Evolutionary conservation across 1,140 invertebrate species (phyloP).

Genomic region (Melanaphis sacchari): DNA sequence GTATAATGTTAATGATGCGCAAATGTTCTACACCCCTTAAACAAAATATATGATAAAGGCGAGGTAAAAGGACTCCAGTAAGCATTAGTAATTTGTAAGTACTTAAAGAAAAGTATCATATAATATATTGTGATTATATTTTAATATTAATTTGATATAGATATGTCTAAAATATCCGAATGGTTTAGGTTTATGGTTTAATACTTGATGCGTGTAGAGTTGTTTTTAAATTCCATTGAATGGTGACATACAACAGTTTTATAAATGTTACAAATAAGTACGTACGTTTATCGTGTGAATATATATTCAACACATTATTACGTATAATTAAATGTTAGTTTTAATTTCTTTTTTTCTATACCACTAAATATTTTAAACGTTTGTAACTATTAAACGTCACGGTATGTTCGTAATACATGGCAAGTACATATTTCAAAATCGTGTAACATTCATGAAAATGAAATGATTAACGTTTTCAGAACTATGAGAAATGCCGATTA

Average conservation of each 20-base stretch:
- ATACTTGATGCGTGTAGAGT: background rate
- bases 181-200: background rate
- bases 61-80: background rate
- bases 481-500: slow-evolving; percentile 16
- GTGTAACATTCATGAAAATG: slow-evolving; percentile 19
- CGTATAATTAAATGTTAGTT: background rate
- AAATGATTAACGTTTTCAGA: slow-evolving; percentile 23
- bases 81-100: background rate
- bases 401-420: slow-evolving; percentile 12
- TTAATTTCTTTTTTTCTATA: slow-evolving; percentile 29
- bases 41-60: background rate
- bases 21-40: background rate
- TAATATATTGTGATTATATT: background rate
- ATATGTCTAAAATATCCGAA: background rate
- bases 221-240: slow-evolving; percentile 7
- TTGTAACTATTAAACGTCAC: slow-evolving; percentile 2
- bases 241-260: background rate
- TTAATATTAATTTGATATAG: background rate
- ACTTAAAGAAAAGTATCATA: background rate
- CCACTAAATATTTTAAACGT: slow-evolving; percentile 41
- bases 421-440: slow-evolving; percentile 33
- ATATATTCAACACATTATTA: slow-evolving; percentile 21
- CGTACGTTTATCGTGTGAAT: slow-evolving; percentile 41
- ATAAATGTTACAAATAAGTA: slow-evolving; percentile 32
- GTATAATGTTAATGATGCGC: background rate